Evolutionary conservation across 1,140 invertebrate species (phyloP).

Genomic region (Aleiodes sp.): DNA sequence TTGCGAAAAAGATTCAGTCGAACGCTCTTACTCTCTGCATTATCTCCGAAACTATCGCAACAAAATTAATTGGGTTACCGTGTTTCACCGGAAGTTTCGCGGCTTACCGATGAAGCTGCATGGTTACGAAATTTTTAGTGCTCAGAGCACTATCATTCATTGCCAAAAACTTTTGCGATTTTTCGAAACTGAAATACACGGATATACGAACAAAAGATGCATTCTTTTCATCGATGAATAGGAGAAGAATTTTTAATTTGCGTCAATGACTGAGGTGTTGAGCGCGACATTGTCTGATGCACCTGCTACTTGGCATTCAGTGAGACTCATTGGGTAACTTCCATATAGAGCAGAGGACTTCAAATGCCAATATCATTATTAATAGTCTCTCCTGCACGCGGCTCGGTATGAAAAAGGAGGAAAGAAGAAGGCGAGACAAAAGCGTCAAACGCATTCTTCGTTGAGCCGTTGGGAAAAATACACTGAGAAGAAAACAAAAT

Average conservation of each 20-base stretch:
- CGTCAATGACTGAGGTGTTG: background rate
- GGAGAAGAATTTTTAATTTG: background rate
- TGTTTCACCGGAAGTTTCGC: background rate
- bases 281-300: slow-evolving; percentile 5
- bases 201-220: background rate
- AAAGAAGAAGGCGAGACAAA: background rate
- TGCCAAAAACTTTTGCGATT: background rate
- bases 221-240: background rate
- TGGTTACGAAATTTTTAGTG: too few species aligned
- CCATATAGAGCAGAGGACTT: background rate
- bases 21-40: too few species aligned
- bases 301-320: slow-evolving; percentile 21
- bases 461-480: background rate
- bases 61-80: background rate
- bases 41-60: too few species aligned
- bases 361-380: slow-evolving; percentile 17
- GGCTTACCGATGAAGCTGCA: too few species aligned
- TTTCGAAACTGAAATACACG: background rate
- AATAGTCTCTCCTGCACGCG: background rate
- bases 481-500: background rate
- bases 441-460: background rate
- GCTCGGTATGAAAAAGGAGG: background rate
- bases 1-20: too few species aligned
- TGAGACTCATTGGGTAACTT: background rate
- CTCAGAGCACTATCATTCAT: background rate